Conservation (phyloP, 1,140 invertebrate genomes). For the Drosophila yakuba region DNA sequence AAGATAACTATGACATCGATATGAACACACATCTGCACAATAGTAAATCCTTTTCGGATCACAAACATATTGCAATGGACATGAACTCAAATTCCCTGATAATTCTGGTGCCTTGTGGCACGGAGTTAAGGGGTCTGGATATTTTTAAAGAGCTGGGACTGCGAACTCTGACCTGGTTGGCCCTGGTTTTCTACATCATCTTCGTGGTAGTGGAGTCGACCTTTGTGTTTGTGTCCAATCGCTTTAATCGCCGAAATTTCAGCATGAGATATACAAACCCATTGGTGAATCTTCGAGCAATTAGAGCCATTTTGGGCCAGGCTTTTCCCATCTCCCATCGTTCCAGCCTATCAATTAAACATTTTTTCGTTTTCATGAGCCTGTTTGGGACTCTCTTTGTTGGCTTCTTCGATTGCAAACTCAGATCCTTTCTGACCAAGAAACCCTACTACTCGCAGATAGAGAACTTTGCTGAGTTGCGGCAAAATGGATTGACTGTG, state of each 20-base stretch:
- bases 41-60: background rate
- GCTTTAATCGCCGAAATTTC: background rate
- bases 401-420: background rate
- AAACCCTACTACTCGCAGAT: background rate
- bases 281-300: background rate
- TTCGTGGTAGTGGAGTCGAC: background rate
- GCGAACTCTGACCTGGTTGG: background rate
- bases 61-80: background rate
- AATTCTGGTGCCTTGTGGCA: background rate
- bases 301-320: background rate
- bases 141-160: background rate
- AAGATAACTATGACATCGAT: background rate
- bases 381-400: background rate
- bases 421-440: background rate
- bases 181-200: background rate
- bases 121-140: background rate
- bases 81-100: background rate
- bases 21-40: background rate
- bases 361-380: background rate
- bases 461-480: background rate
- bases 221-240: background rate
- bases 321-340: background rate
- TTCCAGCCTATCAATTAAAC: background rate
- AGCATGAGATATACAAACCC: background rate
- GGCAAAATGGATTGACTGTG: background rate